A percentile compares a stretch with the other conserved stretches of the same genome.
These are phyloP conservation scores for Drosophila neotestacea DNA, from an alignment of 2,888 invertebrate species.

Conservation along the genomic window DNA sequence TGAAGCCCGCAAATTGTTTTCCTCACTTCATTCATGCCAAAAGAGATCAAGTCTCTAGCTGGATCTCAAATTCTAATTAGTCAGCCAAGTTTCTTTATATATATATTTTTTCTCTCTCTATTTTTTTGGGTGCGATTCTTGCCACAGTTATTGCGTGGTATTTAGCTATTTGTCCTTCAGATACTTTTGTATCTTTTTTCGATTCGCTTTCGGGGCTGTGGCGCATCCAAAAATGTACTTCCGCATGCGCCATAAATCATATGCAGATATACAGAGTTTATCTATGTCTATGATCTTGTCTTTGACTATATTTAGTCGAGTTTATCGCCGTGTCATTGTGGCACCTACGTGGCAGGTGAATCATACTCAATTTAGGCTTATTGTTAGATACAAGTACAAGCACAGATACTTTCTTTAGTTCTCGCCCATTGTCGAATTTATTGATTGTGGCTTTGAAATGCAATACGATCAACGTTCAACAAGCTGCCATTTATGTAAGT, in stretches of 20 bases:
- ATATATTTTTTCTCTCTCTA: slow-evolving; percentile 9
- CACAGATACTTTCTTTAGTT: slow-evolving; percentile 15
- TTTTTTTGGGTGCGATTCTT: slow-evolving; percentile 60
- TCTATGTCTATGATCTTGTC: slow-evolving; percentile 47
- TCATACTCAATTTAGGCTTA: slow-evolving; percentile 23
- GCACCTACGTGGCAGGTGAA: slow-evolving; percentile 48
- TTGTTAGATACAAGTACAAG: background rate
- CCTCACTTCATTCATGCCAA: slow-evolving; percentile 60
- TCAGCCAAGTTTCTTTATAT: slow-evolving; percentile 48
- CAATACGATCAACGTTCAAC: slow-evolving; percentile 29
- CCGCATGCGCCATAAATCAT: slow-evolving; percentile 57
- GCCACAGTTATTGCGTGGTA: slow-evolving; percentile 73
- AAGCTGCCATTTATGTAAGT: slow-evolving; percentile 80
- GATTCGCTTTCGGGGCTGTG: slow-evolving; percentile 34
- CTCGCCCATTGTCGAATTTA: slow-evolving; percentile 39
- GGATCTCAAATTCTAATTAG: slow-evolving; percentile 61
- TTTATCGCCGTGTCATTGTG: slow-evolving; percentile 42
- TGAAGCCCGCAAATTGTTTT: slow-evolving; percentile 59
- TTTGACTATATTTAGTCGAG: slow-evolving; percentile 67
- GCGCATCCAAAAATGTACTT: slow-evolving; percentile 64
- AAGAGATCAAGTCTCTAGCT: slow-evolving; percentile 37
- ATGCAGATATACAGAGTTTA: slow-evolving; percentile 21
- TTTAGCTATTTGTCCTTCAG: slow-evolving; percentile 68
- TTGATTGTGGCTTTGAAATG: slow-evolving; percentile 44
- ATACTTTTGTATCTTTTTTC: slow-evolving; percentile 47